Percentiles rank a stretch among this genome's conserved stretches.
Evolutionary conservation across 2,113 vertebrate species (phyloP).

Genomic region (Mobula hypostoma): DNA sequence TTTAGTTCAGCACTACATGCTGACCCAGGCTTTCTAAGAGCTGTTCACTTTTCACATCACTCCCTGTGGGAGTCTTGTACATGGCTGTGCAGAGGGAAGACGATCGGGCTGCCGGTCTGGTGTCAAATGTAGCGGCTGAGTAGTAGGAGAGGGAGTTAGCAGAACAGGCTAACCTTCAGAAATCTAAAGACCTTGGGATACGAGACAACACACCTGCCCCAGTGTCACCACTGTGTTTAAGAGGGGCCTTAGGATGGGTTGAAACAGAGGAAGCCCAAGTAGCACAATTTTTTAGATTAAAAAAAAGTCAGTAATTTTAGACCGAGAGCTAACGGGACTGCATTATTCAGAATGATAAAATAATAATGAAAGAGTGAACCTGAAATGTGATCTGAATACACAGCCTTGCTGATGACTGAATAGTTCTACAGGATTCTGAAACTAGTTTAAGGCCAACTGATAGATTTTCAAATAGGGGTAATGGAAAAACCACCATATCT

Average conservation of each 20-base stretch:
- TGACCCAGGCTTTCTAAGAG: not conserved
- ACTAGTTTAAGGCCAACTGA: not conserved
- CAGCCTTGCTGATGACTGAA: not conserved
- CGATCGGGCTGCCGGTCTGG: not conserved
- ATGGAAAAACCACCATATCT: not conserved
- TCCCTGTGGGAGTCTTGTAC: not conserved
- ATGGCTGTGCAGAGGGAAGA: not conserved
- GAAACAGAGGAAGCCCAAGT: not conserved
- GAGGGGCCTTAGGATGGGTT: no score
- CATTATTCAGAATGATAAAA: not conserved
- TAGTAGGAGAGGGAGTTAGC: not conserved
- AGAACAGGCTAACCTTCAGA: not conserved
- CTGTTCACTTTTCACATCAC: not conserved
- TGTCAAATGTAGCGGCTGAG: not conserved
- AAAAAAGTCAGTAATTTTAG: no score
- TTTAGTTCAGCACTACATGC: not conserved
- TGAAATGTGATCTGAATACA: not conserved
- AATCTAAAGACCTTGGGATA: not conserved
- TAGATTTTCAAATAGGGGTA: not conserved
- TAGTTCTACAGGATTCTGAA: not conserved
- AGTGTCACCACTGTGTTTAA: not conserved
- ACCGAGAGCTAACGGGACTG: no score
- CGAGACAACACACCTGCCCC: not conserved
- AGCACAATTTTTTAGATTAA: not conserved
- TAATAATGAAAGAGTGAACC: not conserved